These are phyloP conservation scores for Apamea epomidion DNA, from an alignment of 2,888 invertebrate genomes.

Conservation along the genomic window DNA sequence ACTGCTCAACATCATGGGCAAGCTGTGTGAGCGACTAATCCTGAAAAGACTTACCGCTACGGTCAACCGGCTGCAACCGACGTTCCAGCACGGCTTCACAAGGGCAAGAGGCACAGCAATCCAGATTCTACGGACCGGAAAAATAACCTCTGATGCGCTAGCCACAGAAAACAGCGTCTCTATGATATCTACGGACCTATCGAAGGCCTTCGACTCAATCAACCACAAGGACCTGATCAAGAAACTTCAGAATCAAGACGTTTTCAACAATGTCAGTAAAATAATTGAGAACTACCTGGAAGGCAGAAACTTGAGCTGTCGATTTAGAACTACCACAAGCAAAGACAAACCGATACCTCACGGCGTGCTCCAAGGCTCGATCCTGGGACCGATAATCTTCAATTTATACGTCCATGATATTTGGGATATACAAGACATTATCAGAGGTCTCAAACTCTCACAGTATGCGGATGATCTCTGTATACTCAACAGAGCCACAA, in stretches of 20 bases:
- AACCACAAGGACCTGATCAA: neutral
- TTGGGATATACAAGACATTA: conserved; percentile 26
- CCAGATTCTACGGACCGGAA: no score
- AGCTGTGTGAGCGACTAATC: no score
- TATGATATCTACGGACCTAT: no score
- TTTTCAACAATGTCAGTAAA: neutral
- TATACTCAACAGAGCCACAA: conserved; percentile 20
- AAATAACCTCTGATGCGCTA: no score
- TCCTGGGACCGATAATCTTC: neutral
- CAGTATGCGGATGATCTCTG: conserved; percentile 34
- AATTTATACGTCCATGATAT: neutral
- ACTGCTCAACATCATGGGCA: conserved; percentile 18
- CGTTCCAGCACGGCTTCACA: conserved; percentile 24
- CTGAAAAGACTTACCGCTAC: neutral
- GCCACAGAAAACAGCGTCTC: no score
- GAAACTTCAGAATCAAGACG: neutral
- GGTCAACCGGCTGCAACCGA: conserved; percentile 13
- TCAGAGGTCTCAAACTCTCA: conserved; percentile 30
- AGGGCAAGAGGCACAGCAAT: no score
- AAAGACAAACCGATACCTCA: neutral
- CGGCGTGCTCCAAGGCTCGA: neutral
- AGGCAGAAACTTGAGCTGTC: conserved; percentile 1
- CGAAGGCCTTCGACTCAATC: no score
- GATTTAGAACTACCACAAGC: conserved; percentile 18
- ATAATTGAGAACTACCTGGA: conserved; percentile 1